These are phyloP conservation scores for Rhodeus uyekii DNA, from an alignment of 2,797 vertebrate species.

Conservation along the genomic window DNA sequence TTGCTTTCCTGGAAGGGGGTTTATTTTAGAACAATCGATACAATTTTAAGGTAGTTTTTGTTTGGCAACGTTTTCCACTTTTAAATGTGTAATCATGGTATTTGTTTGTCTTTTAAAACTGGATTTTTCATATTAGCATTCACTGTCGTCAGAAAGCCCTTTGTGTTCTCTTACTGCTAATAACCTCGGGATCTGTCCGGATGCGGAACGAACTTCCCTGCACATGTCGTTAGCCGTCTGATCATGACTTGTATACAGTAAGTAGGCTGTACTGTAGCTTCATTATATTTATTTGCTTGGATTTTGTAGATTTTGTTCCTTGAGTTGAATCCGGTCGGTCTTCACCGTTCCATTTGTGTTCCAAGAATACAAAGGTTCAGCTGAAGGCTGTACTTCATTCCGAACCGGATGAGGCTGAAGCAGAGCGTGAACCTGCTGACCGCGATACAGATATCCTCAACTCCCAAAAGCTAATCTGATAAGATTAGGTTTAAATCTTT, in stretches of 20 bases:
- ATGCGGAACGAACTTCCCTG: conserved; percentile 13
- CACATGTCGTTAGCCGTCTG: conserved; percentile 14
- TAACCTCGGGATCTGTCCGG: conserved; percentile 30
- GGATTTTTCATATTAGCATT: conserved; percentile 33
- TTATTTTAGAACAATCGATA: conserved; percentile 70
- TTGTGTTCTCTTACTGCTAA: not conserved
- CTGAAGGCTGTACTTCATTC: not conserved
- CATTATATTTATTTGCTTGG: conserved; percentile 46
- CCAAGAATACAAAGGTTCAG: not conserved
- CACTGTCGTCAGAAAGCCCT: conserved; percentile 3
- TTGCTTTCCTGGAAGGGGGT: conserved; percentile 69
- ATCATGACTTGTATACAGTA: conserved; percentile 64
- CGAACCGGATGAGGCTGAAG: too few species aligned
- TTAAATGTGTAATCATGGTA: conserved; percentile 52
- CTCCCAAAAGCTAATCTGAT: not conserved
- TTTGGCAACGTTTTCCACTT: conserved; percentile 43
- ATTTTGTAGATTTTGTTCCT: conserved; percentile 14
- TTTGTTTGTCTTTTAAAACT: conserved; percentile 33
- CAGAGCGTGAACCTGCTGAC: not conserved
- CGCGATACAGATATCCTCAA: not conserved
- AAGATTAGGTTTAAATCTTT: conserved; percentile 8
- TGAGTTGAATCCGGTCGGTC: not conserved
- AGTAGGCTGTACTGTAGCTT: conserved; percentile 60
- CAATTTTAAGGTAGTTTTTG: conserved; percentile 56
- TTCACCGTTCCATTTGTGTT: not conserved